These are phyloP conservation scores for Cancer borealis DNA, from an alignment of 2,888 invertebrate genomes.

Conservation along the genomic window DNA sequence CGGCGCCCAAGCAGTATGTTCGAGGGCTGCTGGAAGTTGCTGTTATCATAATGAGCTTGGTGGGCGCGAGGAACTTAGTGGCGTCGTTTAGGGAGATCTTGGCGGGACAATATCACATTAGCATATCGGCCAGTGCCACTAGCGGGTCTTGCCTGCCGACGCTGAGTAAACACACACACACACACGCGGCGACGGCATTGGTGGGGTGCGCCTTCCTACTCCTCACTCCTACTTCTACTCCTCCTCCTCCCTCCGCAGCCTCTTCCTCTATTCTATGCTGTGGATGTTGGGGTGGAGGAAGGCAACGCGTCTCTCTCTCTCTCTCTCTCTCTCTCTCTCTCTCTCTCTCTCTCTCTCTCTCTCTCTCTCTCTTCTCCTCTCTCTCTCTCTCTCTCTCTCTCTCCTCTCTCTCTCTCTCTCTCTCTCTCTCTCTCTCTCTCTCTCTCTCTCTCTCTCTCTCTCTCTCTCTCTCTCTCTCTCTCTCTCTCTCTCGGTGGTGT, in stretches of 20 bases:
- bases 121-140: slow-evolving; percentile 57
- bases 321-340: slow-evolving; percentile 45
- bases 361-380: slow-evolving; percentile 57
- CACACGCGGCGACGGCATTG: background rate
- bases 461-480: slow-evolving; percentile 55
- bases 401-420: slow-evolving; percentile 54
- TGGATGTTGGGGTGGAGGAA: background rate
- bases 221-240: background rate
- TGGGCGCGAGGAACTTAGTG: slow-evolving; percentile 58
- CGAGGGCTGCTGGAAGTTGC: slow-evolving; percentile 50
- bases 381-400: slow-evolving; percentile 37
- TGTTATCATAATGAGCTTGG: slow-evolving; percentile 63
- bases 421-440: background rate
- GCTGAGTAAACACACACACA: slow-evolving; percentile 53
- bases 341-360: slow-evolving; percentile 54
- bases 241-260: background rate
- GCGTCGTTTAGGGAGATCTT: slow-evolving; percentile 61
- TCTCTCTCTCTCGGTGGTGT: slow-evolving; percentile 38
- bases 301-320: background rate
- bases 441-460: slow-evolving; percentile 54
- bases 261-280: background rate
- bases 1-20: slow-evolving; percentile 49
- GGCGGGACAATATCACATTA: slow-evolving; percentile 61
- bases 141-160: background rate
- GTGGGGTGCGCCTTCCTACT: background rate